These are phyloP conservation scores for Limosa lapponica DNA, from an alignment of 2,797 vertebrate species.

Conservation along the genomic window DNA sequence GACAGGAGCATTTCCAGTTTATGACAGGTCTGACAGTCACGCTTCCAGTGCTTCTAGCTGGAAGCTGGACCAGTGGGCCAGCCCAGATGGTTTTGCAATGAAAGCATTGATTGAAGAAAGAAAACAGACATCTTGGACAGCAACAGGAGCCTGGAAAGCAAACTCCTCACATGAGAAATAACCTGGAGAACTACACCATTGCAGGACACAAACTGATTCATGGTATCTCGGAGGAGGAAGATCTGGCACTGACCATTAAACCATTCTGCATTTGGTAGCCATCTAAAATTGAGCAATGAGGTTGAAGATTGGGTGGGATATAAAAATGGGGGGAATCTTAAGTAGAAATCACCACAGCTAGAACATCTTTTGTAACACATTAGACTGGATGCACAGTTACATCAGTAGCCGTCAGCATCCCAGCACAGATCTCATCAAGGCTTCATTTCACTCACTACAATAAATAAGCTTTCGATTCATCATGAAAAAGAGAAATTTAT, in stretches of 20 bases:
- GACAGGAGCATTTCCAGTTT: slow-evolving; percentile 57
- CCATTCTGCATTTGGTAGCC: neutral
- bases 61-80: neutral
- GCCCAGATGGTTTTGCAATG: slow-evolving; percentile 35
- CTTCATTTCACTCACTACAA: neutral
- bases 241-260: neutral
- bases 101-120: slow-evolving; percentile 7
- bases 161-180: slow-evolving; percentile 1
- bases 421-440: neutral
- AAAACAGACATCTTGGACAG: slow-evolving; percentile 12
- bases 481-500: neutral
- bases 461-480: neutral
- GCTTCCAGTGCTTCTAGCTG: neutral
- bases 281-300: neutral
- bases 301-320: neutral
- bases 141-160: neutral
- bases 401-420: neutral
- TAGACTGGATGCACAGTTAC: neutral
- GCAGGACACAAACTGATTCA: neutral
- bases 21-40: slow-evolving; percentile 1
- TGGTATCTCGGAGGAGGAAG: neutral
- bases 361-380: neutral
- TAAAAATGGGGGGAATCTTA: neutral
- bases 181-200: neutral
- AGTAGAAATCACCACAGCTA: neutral